A percentile compares a stretch with the other conserved stretches of the same genome.
These are phyloP conservation scores for Altica lythri DNA, from an alignment of 2,888 invertebrate genomes.

Conservation along the genomic window DNA sequence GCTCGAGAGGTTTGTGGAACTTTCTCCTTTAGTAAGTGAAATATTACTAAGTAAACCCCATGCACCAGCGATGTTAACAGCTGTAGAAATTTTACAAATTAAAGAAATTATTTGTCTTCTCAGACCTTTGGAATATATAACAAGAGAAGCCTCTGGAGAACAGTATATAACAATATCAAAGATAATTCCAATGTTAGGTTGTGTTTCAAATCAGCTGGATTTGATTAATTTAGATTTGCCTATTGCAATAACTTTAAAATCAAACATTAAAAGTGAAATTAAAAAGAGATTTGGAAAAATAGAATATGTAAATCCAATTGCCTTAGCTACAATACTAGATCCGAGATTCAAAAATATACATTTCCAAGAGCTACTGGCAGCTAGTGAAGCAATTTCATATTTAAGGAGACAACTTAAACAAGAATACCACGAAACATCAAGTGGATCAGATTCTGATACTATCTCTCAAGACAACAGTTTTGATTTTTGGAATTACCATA, in stretches of 20 bases:
- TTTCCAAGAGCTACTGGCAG: conserved; percentile 1
- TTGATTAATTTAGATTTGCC: conserved; percentile 7
- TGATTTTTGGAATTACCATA: conserved; percentile 3
- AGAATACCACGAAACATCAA: not conserved
- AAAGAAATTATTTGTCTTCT: not conserved
- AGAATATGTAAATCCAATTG: not conserved
- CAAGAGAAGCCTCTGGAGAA: conserved; percentile 47
- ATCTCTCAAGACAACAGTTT: not conserved
- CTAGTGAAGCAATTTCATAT: not conserved
- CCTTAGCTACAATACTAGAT: conserved; percentile 8
- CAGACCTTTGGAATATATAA: conserved; percentile 43
- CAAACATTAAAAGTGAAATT: too few species aligned
- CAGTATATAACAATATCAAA: conserved; percentile 40
- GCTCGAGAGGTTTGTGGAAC: conserved; percentile 22
- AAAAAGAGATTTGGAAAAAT: conserved; percentile 5
- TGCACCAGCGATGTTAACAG: conserved; percentile 29
- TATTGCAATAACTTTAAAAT: too few species aligned
- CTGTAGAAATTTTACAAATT: conserved; percentile 25
- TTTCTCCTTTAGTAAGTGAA: conserved; percentile 4
- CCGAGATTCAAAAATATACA: conserved; percentile 22
- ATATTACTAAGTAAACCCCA: conserved; percentile 15
- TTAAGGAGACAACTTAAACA: too few species aligned
- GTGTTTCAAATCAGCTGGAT: not conserved
- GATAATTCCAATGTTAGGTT: conserved; percentile 21
- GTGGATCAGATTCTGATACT: not conserved